Evolutionary conservation across 2,888 invertebrate species (phyloP).

Genomic region (Monopis laevigella): DNA sequence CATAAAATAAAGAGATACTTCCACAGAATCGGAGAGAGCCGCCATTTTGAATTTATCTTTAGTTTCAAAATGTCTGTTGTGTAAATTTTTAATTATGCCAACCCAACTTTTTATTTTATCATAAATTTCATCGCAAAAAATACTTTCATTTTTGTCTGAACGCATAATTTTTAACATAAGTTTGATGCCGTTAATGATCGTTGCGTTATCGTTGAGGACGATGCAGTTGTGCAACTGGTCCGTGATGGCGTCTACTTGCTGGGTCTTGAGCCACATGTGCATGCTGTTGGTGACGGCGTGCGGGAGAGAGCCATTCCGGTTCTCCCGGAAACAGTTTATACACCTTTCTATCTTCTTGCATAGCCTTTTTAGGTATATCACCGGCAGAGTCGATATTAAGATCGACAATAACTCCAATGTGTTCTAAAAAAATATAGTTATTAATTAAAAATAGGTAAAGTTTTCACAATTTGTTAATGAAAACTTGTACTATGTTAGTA

Average conservation of each 20-base stretch:
- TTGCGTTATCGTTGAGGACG: constrained; percentile 19
- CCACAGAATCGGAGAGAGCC: constrained; percentile 26
- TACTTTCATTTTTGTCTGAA: constrained; percentile 5
- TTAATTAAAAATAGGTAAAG: too few species aligned
- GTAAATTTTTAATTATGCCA: constrained; percentile 3
- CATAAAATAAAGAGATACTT: constrained; percentile 25
- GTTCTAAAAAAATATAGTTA: constrained; percentile 26
- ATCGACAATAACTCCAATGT: constrained; percentile 23
- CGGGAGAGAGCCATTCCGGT: constrained; percentile 15
- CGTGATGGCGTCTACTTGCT: constrained; percentile 24
- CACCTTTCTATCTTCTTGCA: constrained; percentile 11
- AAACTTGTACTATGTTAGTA: too few species aligned
- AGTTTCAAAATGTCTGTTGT: constrained; percentile 11
- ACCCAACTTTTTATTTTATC: constrained; percentile 14
- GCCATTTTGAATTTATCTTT: constrained; percentile 19
- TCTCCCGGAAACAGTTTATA: constrained; percentile 19
- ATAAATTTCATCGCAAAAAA: constrained; percentile 1
- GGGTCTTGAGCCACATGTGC: constrained; percentile 20
- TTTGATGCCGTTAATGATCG: constrained; percentile 21
- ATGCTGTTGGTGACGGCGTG: constrained; percentile 16
- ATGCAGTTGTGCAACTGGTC: constrained; percentile 23
- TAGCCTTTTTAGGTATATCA: constrained; percentile 17
- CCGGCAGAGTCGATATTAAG: constrained; percentile 22
- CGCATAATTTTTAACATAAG: constrained; percentile 21
- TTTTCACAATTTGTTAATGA: too few species aligned